phyloP scores from a whole-genome alignment of 2,797 vertebrate genomes.

The Lepilemur ruficaudatus region DNA sequence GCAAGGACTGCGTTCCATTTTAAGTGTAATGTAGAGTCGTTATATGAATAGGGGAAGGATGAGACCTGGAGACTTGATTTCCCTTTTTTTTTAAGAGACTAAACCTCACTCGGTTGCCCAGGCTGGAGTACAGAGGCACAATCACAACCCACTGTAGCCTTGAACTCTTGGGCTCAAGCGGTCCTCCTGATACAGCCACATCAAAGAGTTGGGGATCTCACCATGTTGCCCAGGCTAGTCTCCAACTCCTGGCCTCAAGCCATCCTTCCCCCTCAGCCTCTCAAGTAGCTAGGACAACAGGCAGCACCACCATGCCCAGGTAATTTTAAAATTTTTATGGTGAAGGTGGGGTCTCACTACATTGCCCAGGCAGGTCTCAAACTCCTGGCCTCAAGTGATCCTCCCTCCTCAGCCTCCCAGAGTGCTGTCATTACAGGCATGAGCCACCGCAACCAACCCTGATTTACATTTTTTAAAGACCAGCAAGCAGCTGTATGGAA shows the following conservation, averaged over 20 bases:
- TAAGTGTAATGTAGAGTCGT: neutral
- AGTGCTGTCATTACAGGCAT: neutral
- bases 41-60: neutral
- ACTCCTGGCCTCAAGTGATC: neutral
- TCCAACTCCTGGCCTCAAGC: neutral
- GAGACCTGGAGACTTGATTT: neutral
- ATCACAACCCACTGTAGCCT: neutral
- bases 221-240: no score
- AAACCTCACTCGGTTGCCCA: neutral
- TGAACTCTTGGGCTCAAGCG: neutral
- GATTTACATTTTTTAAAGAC: neutral
- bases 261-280: neutral
- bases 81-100: neutral
- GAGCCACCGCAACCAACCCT: neutral
- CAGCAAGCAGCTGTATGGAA: neutral
- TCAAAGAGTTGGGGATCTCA: no score
- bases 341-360: neutral
- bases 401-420: neutral
- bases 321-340: neutral
- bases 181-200: neutral
- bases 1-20: neutral
- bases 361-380: neutral
- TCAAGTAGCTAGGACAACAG: neutral
- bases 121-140: neutral
- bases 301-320: neutral